Conservation (phyloP, 2,113 vertebrate genomes). For the Electrona antarctica region DNA sequence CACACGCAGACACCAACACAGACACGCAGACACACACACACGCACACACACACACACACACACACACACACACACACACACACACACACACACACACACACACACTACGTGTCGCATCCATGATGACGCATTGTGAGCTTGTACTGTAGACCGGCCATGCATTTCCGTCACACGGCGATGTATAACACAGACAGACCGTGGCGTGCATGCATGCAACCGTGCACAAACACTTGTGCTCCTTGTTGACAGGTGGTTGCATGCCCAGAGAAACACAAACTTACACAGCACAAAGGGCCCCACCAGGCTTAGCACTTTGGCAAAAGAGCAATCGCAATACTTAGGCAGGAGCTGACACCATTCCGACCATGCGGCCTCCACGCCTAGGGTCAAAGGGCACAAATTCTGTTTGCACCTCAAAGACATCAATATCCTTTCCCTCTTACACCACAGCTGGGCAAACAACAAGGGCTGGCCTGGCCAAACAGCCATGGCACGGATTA, state of each 20-base stretch:
- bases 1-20: background rate
- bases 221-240: slow-evolving; percentile 36
- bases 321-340: slow-evolving; percentile 52
- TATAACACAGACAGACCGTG: too few relatives aligned
- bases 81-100: slow-evolving; percentile 5
- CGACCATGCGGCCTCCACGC: slow-evolving; percentile 49
- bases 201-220: too few relatives aligned
- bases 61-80: slow-evolving; percentile 17
- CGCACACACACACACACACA: background rate
- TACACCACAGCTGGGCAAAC: slow-evolving; percentile 46
- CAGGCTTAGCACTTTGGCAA: slow-evolving; percentile 69
- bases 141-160: too few relatives aligned
- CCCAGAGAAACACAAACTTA: slow-evolving; percentile 68
- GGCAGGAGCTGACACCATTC: slow-evolving; percentile 60
- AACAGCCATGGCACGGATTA: slow-evolving; percentile 49
- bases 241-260: slow-evolving; percentile 65
- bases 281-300: slow-evolving; percentile 59
- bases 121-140: background rate
- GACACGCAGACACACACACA: background rate
- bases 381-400: slow-evolving; percentile 59
- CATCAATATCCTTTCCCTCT: slow-evolving; percentile 22
- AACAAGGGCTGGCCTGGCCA: slow-evolving; percentile 22
- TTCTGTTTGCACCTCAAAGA: slow-evolving; percentile 62
- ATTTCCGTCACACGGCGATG: too few relatives aligned
- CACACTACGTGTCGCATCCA: background rate